Evolutionary conservation across 2,113 vertebrate species (phyloP).

Genomic region (Xiphorhynchus elegans): DNA sequence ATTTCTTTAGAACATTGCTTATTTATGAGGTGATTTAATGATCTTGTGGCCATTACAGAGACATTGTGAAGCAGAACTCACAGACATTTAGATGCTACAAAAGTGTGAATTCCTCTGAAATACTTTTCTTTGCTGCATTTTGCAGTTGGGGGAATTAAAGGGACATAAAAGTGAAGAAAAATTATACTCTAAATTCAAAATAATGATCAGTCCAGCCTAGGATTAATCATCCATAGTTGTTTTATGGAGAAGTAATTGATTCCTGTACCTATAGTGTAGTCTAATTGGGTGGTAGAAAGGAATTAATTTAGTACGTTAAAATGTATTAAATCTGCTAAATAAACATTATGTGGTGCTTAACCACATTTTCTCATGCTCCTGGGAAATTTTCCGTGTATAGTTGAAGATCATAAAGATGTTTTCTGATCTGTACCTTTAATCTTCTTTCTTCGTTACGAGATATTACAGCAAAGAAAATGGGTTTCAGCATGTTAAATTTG

Average conservation of each 20-base stretch:
- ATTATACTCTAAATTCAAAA: neutral
- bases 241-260: neutral
- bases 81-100: neutral
- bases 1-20: slow-evolving; percentile 22
- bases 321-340: neutral
- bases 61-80: neutral
- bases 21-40: neutral
- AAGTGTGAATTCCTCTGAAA: neutral
- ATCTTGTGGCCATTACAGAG: neutral
- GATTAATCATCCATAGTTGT: neutral
- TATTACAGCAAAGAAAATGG: neutral
- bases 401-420: neutral
- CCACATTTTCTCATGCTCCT: neutral
- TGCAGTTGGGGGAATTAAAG: neutral
- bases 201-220: neutral
- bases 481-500: neutral
- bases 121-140: neutral
- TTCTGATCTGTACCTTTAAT: neutral
- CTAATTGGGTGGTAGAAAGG: neutral
- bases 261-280: neutral
- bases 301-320: neutral
- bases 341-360: slow-evolving; percentile 16
- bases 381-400: neutral
- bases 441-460: neutral
- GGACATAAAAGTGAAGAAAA: neutral